Evolutionary conservation across 2,888 invertebrate species (phyloP), one percentile per base, ranked within the genome.

Genomic region (Coleophora deauratella): DNA sequence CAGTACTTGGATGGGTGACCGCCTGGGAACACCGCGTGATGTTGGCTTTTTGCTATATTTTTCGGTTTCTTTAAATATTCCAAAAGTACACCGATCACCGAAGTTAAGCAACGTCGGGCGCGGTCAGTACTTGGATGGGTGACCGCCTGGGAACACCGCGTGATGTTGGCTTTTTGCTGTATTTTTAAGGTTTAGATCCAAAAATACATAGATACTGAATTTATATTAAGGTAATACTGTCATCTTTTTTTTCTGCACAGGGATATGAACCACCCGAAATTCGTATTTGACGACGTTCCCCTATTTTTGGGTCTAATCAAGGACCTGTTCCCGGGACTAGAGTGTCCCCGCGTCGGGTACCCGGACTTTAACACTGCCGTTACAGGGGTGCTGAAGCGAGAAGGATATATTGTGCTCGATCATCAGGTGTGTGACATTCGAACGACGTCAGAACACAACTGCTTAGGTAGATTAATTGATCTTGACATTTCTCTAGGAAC

Each of bases 251-350:
- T 27, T 32, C n/a, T 34, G n/a, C 7, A 32, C 57, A 87, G 95
- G 55, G 97, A 97, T 62, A 96, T 96, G 94, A 97, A 97, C 75
- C 88, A 95, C 55, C 96, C 97, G 0, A 97, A 97, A 75, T 96
- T 97, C 69, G 91, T 97, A 14, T 95, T 90, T 62, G 96, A 97
- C 62, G 97, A 97, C 70, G 94, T 96, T 1, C 95, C 95, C 0
- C 78, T 97, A 8, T 97, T 97, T 77, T 72, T 96, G 53, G 96
- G 96, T 1, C 87, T 96, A 39, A 95, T 95, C 54, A 91, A 91
- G 57, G 97, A 97, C 71, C 77, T 97, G 46, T 97, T 97, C 73
- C 97, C 97, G 0, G 95, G 95, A 0, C 82, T 97, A 59, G 94
- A 96, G 61, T 96, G 95, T 61, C 96, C 96, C 0, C 88, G 95